A percentile compares a stretch with the other conserved stretches of the same genome.
Conservation (phyloP, 2,888 invertebrate species). For the Drosophila koepferae region DNA sequence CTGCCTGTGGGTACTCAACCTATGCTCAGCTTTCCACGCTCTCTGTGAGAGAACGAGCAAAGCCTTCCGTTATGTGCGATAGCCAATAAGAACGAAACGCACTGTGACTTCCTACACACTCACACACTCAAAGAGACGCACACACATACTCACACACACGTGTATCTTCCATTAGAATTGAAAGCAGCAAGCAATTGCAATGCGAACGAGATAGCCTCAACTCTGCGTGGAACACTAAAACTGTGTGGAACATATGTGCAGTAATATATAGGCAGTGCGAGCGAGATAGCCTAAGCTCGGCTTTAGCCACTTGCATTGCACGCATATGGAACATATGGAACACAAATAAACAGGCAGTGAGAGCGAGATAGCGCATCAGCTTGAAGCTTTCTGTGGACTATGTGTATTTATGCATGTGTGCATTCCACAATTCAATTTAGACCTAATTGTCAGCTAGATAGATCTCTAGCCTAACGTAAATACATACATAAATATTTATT, state of each 20-base stretch:
- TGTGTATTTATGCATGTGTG: neutral
- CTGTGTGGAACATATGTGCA: neutral
- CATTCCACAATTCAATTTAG: neutral
- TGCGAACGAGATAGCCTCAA: neutral
- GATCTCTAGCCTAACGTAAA: neutral
- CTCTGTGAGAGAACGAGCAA: neutral
- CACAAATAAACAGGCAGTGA: neutral
- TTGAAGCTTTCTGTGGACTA: neutral
- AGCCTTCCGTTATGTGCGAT: constrained; percentile 9
- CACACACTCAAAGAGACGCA: neutral
- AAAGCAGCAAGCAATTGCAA: neutral
- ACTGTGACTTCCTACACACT: neutral
- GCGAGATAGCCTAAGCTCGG: neutral
- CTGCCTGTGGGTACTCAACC: too few species aligned
- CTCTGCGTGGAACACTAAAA: neutral
- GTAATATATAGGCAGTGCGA: neutral
- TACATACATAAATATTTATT: neutral
- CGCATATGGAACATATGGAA: neutral
- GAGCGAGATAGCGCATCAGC: neutral
- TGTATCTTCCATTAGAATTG: neutral
- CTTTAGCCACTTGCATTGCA: neutral
- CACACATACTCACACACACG: neutral
- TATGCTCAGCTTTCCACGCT: neutral
- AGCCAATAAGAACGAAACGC: constrained; percentile 7
- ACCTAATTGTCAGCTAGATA: neutral